Base-by-base conservation (phyloP, 2,888 invertebrate species). In the Dolichomitus sp. region DNA sequence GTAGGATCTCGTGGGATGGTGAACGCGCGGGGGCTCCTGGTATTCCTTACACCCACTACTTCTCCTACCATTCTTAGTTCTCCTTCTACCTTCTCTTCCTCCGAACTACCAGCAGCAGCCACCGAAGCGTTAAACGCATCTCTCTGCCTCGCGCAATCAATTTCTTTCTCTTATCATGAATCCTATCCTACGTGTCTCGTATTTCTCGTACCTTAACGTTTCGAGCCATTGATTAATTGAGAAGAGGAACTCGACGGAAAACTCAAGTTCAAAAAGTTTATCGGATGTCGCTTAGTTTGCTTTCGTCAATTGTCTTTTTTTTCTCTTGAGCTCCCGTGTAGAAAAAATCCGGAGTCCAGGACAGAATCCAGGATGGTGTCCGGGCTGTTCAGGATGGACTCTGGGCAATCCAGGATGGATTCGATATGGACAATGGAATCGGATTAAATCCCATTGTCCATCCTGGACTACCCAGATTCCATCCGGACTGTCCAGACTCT, bases 81-180 rank as follows among this genome's bases (percentile, higher is more conserved):
- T 61, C 61, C 68, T 72, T 52, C 48, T 68, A 27, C 72, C 66
- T 61, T 4, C 52, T 48, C 42, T 57, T 68, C 50, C 23, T 45
- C 59, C 61, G 33, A 23, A 61, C 27, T 17, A 66, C 66, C 68
- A n/a, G 42, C 61, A 80, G 66, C 75, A 61, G 59, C 72, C 81
- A 81, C 70, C 76, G 83, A 73, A 83, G 83, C 79, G 76, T 76
- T 75, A 70, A 80, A 83, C 78, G 70, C 70, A 77, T 63, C 70
- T 72, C 57, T 65, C 65, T 40, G 48, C 66, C 52, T 75, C 54
- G 81, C 73, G 70, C 78, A 81, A 81, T 78, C 83, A 83, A 82
- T 84, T 82, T 80, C 68, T 82, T 80, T 80, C 80, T 69, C 57
- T 82, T 84, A 77, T 83, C 77, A 70, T 52, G 73, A 80, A 81